Percentiles rank a stretch among this genome's conserved stretches.
Conservation (phyloP, 2,888 invertebrate species). For the Beris chalybata region DNA sequence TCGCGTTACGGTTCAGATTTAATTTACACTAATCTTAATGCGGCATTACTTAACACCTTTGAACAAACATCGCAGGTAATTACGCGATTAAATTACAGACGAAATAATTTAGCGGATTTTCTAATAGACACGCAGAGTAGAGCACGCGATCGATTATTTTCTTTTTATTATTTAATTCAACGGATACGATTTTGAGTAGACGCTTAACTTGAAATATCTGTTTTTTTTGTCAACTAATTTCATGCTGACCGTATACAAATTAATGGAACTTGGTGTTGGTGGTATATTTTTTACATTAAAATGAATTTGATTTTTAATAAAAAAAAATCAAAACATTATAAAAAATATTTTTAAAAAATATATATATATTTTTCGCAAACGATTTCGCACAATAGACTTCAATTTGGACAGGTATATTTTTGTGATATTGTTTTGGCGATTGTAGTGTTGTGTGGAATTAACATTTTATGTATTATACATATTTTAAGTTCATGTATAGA, state of each 20-base stretch:
- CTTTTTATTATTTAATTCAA: slow-evolving; percentile 30
- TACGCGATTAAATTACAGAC: background rate
- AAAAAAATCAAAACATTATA: background rate
- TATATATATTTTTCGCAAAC: background rate
- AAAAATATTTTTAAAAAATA: background rate
- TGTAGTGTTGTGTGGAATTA: slow-evolving; percentile 55
- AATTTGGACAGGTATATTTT: slow-evolving; percentile 57
- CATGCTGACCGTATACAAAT: slow-evolving; percentile 39
- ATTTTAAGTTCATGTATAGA: slow-evolving; percentile 53
- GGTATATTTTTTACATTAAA: slow-evolving; percentile 30
- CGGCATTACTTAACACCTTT: background rate
- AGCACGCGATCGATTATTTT: slow-evolving; percentile 10
- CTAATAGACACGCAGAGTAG: slow-evolving; percentile 12
- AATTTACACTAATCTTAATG: background rate
- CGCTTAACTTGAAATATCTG: background rate
- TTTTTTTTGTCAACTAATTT: slow-evolving; percentile 25
- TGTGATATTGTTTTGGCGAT: slow-evolving; percentile 57
- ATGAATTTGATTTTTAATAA: slow-evolving; percentile 35
- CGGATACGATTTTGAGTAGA: slow-evolving; percentile 4
- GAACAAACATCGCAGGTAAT: background rate
- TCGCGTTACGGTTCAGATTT: background rate
- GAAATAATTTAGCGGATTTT: slow-evolving; percentile 18
- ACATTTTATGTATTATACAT: slow-evolving; percentile 55
- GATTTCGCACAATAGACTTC: slow-evolving; percentile 47
- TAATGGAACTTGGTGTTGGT: slow-evolving; percentile 20